Base-by-base conservation (phyloP, 2,113 vertebrate genomes). In the Columba livia region DNA sequence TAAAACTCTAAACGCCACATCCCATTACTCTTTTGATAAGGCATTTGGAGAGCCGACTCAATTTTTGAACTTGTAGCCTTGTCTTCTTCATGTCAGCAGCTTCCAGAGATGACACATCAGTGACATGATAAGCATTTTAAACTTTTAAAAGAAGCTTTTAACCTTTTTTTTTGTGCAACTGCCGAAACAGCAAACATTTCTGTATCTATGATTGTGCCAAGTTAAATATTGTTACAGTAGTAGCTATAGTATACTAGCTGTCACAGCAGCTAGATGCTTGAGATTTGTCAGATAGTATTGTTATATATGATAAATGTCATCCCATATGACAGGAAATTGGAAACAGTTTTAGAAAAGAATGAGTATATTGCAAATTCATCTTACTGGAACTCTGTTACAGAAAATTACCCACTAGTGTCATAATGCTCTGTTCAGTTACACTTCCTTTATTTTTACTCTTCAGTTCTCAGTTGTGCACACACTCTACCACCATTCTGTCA, bases 311-410 rank as follows among this genome's bases (percentile, higher is more conserved):
- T 25, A 60, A 50, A 67, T n/a, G 56, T 71, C 79, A 79, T 36
- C 61, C 50, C 34, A 15, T 32, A 51, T 32, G 38, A 54, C 78
- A 91, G 82, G 93, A 93, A 95, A 53, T 57, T 34, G 86, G 11
- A 62, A 82, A 69, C 11, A 56, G 12, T 57, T 88, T 92, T 60
- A 75, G 32, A 75, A 90, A 75, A 90, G 3, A 95, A 57, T 87
- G n/a, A 65, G 40, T 83, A 23, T 91, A 57, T 73, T 85, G 54
- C 26, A 85, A 90, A 93, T 32, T 90, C 73, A 75, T 72, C 40
- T 96, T 96, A 92, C 94, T 60, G 91, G 86, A 96, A 96, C 44
- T 74, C 70, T 34, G 16, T 24, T 25, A 75, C 23, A 65, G 47
- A 92, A 92, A 95, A 88, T 79, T 87, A 90, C 90, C 90, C 18